Evolutionary conservation across 2,888 invertebrate species (phyloP).

Genomic region (Folsomia candida): DNA sequence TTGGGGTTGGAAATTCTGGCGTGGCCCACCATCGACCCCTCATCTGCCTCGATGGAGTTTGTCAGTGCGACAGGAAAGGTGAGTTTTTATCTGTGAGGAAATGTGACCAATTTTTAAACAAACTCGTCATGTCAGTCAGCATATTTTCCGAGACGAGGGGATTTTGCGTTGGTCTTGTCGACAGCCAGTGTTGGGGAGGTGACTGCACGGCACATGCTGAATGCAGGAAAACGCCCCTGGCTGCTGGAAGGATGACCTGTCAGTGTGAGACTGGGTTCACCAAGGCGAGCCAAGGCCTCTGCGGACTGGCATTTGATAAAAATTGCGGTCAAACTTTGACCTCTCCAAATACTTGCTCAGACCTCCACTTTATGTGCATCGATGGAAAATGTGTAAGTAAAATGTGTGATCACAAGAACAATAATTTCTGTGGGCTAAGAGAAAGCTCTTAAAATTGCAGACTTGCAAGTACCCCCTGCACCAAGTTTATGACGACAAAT

Average conservation of each 20-base stretch:
- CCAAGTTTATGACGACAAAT: slow-evolving; percentile 40
- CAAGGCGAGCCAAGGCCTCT: slow-evolving; percentile 24
- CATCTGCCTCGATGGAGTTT: slow-evolving; percentile 30
- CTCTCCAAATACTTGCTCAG: slow-evolving; percentile 26
- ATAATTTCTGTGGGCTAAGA: too few relatives aligned
- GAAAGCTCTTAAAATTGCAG: too few relatives aligned
- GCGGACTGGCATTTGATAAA: slow-evolving; percentile 32
- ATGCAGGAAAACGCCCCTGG: slow-evolving; percentile 16
- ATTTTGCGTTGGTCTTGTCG: slow-evolving; percentile 40
- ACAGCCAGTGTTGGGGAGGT: slow-evolving; percentile 37
- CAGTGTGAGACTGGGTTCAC: slow-evolving; percentile 36
- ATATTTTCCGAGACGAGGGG: slow-evolving; percentile 35
- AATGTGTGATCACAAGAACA: too few relatives aligned
- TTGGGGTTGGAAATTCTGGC: slow-evolving; percentile 18
- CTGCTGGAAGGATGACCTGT: slow-evolving; percentile 27
- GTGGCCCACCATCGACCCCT: slow-evolving; percentile 22
- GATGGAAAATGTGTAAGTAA: slow-evolving; percentile 33
- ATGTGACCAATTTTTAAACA: not conserved
- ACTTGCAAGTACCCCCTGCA: slow-evolving; percentile 42
- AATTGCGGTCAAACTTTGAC: slow-evolving; percentile 12
- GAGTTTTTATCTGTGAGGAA: not conserved
- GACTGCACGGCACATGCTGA: slow-evolving; percentile 41
- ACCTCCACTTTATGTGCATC: slow-evolving; percentile 40
- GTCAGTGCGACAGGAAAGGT: slow-evolving; percentile 28
- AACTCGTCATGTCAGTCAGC: slow-evolving; percentile 18